Base-by-base conservation (phyloP, 2,888 invertebrate species). In the Pollenia labialis region DNA sequence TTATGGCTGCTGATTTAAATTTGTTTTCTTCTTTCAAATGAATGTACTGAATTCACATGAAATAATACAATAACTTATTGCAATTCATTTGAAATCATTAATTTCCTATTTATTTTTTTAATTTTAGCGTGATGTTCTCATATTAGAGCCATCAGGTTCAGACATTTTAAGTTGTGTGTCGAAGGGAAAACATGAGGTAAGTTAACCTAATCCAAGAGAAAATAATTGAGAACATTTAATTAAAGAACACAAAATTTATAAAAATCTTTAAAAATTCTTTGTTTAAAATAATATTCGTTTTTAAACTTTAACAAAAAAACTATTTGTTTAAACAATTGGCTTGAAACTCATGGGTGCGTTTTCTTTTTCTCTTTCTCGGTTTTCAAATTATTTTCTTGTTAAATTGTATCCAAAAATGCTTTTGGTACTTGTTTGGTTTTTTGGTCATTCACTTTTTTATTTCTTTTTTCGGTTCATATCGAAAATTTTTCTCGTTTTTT, bases 101-200 rank as follows among this genome's bases (percentile, higher is more conserved):
- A 16, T 42, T 44, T 52, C 32, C 42, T 46, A n/a, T 69, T 82
- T 72, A 14, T 60, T 58, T 82, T 52, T 74, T 40, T 71, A 44
- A 74, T 95, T 95, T 89, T 96, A 98, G 98, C 96, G 96, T 92
- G 98, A 98, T 93, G 96, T 97, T 74, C 95, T 98, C 89, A 96
- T 96, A 92, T 94, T 98, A 94, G 98, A 98, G 93, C 97, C 98
- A 71, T 97, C 96, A 91, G 93, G 93, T 71, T 93, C 93, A 52
- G 97, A 97, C 93, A 97, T 98, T 80, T 97, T 96, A 86, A 97
- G 96, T 93, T 98, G 98, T 93, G 97, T 98, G 88, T 98, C 98
- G 85, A 98, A 98, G 94, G 98, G 98, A 91, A 98, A 98, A 95
- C 97, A 97, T 88, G 98, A 98, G 97, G 98, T 98, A 94, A 94